Base-by-base conservation (phyloP, 92 coral and sea anemone genomes). In the Umimayanthus chanpuru region DNA sequence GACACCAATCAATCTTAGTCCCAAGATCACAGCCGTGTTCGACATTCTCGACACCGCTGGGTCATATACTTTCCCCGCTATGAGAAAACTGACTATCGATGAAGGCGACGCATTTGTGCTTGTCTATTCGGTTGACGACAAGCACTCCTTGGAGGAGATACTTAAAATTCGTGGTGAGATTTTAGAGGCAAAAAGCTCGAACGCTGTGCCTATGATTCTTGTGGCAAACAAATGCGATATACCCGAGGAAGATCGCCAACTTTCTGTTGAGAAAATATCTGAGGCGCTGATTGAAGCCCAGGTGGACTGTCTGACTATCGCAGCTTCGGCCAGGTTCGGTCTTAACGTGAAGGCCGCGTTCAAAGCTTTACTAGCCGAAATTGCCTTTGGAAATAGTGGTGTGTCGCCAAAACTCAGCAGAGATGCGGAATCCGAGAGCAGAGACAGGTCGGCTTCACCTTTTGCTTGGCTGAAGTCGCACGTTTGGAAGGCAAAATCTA, bases 221-320 rank as follows among this genome's bases (percentile, higher is more conserved):
- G 99, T 97, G 0, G 99, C 98, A 15, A 97, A 97, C 70, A 97
- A 97, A 61, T 96, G 98, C 72, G 99, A 97, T 85, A 80, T 95
- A 50, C 94, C 94, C 2, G 71, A 90, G 61, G 91, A 91, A 77
- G 88, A 89, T 32, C 94, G 92, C 12, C 76, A 80, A 49, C 86
- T 91, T 25, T 81, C 85, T 8, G 85, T 76, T 12, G 89, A 90
- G 26, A 89, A 90, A 77, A 88, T 88, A 7, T 56, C 85, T 26
- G 93, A 91, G 20, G 81, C 94, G 6, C 64, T 83, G 10, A 88
- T 93, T 11, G 88, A 89, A n/a, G 87, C 92, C 80, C 92, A 92
- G 28, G 87, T 90, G 76, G 88, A 93, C 88, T 81, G 96, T 30
- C 38, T 95, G 53, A 80, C 91, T 30, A 90, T 95, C 14, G 94